A percentile compares a stretch with the other conserved stretches of the same genome.
phyloP scores from a whole-genome alignment of 2,888 invertebrate genomes.

The Caenorhabditis macrosperma region DNA sequence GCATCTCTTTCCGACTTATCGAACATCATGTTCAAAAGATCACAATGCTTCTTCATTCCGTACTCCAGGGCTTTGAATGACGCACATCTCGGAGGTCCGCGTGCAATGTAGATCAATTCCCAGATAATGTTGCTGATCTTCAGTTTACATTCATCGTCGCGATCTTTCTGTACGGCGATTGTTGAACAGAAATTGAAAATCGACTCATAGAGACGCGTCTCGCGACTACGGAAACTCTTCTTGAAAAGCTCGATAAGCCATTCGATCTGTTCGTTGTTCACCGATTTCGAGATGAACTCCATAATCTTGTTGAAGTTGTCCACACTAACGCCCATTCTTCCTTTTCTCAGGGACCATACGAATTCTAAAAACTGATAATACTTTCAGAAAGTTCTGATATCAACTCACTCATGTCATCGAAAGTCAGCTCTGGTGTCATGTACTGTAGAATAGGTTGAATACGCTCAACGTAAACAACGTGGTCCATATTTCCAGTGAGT shows the following conservation, averaged over 20 bases:
- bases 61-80: slow-evolving; percentile 50
- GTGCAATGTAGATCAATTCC: slow-evolving; percentile 47
- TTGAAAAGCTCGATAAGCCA: slow-evolving; percentile 58
- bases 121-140: slow-evolving; percentile 52
- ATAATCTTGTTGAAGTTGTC: slow-evolving; percentile 83
- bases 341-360: slow-evolving; percentile 82
- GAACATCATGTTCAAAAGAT: slow-evolving; percentile 41
- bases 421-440: slow-evolving; percentile 82
- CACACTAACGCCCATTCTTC: slow-evolving; percentile 82
- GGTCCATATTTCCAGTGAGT: slow-evolving; percentile 81
- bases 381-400: neutral
- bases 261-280: slow-evolving; percentile 53
- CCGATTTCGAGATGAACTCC: slow-evolving; percentile 79
- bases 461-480: slow-evolving; percentile 83
- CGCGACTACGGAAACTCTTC: slow-evolving; percentile 53
- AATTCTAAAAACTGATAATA: slow-evolving; percentile 42
- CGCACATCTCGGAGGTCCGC: slow-evolving; percentile 50
- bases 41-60: slow-evolving; percentile 57
- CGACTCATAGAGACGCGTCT: slow-evolving; percentile 49
- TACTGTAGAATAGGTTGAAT: slow-evolving; percentile 83
- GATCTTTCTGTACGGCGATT: slow-evolving; percentile 41
- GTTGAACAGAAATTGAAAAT: slow-evolving; percentile 47
- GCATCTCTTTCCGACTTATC: slow-evolving; percentile 43
- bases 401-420: slow-evolving; percentile 81
- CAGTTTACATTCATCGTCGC: slow-evolving; percentile 44